Evolutionary conservation across 1,140 invertebrate genomes (phyloP).

Genomic region (Cecropterus lyciades): DNA sequence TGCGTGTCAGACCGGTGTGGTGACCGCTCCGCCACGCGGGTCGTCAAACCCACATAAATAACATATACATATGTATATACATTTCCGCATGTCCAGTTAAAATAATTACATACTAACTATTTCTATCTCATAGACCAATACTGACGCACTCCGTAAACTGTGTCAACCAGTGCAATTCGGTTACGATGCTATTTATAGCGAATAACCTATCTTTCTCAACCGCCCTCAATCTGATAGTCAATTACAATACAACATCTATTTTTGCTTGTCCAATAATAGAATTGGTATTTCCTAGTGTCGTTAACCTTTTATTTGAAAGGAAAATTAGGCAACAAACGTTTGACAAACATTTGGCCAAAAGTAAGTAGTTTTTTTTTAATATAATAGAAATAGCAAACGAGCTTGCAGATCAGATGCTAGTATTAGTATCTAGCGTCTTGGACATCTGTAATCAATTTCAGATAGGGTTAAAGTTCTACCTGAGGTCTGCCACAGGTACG

Average conservation of each 20-base stretch:
- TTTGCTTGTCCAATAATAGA: not conserved
- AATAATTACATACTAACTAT: constrained; percentile 49
- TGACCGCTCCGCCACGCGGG: too few species aligned
- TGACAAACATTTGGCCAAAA: too few species aligned
- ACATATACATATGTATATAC: not conserved
- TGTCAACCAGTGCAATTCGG: constrained; percentile 25
- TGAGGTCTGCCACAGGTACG: too few species aligned
- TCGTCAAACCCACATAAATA: too few species aligned
- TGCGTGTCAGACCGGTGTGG: too few species aligned
- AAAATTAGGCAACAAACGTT: too few species aligned
- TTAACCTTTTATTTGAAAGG: not conserved
- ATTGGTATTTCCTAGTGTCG: not conserved
- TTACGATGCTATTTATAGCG: constrained; percentile 17
- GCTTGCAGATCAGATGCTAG: too few species aligned
- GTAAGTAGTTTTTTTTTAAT: too few species aligned
- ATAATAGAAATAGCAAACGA: too few species aligned
- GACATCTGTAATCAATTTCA: too few species aligned
- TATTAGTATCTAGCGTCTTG: too few species aligned
- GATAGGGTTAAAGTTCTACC: too few species aligned
- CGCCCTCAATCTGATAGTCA: constrained; percentile 3
- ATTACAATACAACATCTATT: constrained; percentile 15
- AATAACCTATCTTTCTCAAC: constrained; percentile 5
- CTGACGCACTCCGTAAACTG: constrained; percentile 46
- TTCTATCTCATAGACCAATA: constrained; percentile 50
- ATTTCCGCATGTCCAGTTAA: not conserved